These are phyloP conservation scores for Entomobrya multifasciata DNA, from an alignment of 2,888 invertebrate species.

Conservation along the genomic window DNA sequence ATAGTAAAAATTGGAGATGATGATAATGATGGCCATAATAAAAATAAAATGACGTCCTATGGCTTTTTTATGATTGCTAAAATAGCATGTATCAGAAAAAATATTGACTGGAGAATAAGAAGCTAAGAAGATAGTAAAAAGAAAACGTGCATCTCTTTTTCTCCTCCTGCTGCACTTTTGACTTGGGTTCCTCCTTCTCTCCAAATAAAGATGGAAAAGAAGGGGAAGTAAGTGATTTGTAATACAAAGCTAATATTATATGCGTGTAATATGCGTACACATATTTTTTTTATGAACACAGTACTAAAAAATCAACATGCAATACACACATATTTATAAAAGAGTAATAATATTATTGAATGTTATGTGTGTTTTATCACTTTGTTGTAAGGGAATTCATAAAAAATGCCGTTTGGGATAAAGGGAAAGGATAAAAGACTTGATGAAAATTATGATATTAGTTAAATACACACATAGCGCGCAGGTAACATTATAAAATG, in stretches of 20 bases:
- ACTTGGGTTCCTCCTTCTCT: no score
- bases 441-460: not conserved
- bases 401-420: not conserved
- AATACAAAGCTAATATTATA: no score
- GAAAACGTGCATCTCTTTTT: no score
- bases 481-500: not conserved
- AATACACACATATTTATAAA: conserved; percentile 1
- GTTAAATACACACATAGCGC: not conserved
- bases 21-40: no score
- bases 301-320: not conserved
- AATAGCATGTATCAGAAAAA: not conserved
- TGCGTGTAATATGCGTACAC: not conserved
- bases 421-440: not conserved
- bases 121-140: no score
- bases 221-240: not conserved
- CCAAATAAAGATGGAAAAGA: conserved; percentile 55
- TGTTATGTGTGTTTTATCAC: conserved; percentile 2
- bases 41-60: not conserved
- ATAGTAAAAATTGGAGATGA: no score
- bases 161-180: no score
- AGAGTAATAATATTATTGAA: conserved; percentile 29
- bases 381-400: not conserved
- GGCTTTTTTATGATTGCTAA: not conserved
- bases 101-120: no score
- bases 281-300: not conserved